Evolutionary conservation across 2,888 invertebrate species (phyloP).

Genomic region (Melieria crassipennis): DNA sequence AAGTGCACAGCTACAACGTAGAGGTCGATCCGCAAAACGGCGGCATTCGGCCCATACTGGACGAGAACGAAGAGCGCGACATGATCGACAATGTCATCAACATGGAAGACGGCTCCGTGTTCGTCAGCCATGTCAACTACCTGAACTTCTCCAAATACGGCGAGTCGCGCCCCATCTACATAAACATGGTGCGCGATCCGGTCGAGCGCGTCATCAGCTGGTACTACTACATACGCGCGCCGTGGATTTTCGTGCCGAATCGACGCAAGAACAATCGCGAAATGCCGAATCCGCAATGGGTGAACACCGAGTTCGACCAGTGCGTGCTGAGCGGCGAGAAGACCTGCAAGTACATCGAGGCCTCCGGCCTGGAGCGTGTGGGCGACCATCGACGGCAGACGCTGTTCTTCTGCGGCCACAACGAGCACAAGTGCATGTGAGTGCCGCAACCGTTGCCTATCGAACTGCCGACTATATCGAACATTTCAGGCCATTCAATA

Average conservation of each 20-base stretch:
- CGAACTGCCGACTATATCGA: not conserved
- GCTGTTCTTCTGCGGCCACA: constrained; percentile 91
- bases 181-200: constrained; percentile 90
- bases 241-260: constrained; percentile 89
- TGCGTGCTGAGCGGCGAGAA: constrained; percentile 83
- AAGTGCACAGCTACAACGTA: constrained; percentile 54
- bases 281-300: constrained; percentile 85
- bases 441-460: constrained; percentile 52
- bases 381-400: constrained; percentile 88
- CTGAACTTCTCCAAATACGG: constrained; percentile 68
- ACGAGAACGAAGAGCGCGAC: constrained; percentile 49
- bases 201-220: constrained; percentile 90
- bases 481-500: constrained; percentile 80
- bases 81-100: constrained; percentile 54
- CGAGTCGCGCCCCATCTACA: constrained; percentile 83
- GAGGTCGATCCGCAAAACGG: constrained; percentile 55
- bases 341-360: constrained; percentile 82
- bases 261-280: constrained; percentile 70
- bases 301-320: constrained; percentile 88
- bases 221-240: constrained; percentile 90
- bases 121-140: constrained; percentile 60
- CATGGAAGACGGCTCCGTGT: constrained; percentile 54
- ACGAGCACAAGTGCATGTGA: constrained; percentile 80
- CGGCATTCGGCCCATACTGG: constrained; percentile 50
- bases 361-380: constrained; percentile 82